phyloP scores from a whole-genome alignment of 2,888 invertebrate species.

The Cephus pygmeus region DNA sequence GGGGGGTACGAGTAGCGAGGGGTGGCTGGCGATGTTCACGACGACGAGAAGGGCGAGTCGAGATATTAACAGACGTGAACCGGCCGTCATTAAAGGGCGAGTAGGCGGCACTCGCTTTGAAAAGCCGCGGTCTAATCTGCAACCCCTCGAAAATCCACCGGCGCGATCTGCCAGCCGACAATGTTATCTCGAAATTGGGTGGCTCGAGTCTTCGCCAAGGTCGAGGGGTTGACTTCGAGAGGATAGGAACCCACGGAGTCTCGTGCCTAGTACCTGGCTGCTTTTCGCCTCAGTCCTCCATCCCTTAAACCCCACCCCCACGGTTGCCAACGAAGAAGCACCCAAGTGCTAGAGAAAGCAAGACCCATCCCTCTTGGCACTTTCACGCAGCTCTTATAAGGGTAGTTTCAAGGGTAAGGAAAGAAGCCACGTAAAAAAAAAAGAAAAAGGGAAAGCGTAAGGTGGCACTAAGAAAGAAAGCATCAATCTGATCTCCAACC shows the following conservation, averaged over 20 bases:
- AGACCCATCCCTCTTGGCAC: not conserved
- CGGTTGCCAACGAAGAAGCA: not conserved
- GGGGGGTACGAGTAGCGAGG: not conserved
- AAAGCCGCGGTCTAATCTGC: slow-evolving; percentile 26
- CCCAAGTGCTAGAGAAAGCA: not conserved
- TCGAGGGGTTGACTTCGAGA: not conserved
- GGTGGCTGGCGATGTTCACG: not conserved
- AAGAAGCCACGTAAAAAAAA: not conserved
- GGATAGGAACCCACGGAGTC: not conserved
- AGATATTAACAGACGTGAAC: slow-evolving; percentile 4
- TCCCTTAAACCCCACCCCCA: not conserved
- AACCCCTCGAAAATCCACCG: slow-evolving; percentile 12
- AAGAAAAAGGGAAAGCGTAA: not conserved
- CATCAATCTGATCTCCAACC: not conserved
- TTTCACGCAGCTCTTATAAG: not conserved
- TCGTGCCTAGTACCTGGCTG: not conserved
- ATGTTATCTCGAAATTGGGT: slow-evolving; percentile 26
- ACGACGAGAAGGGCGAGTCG: not conserved
- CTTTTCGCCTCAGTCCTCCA: not conserved
- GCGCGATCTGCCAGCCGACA: slow-evolving; percentile 5
- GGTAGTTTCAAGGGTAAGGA: not conserved
- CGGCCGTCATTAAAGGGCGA: not conserved
- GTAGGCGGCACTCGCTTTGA: not conserved
- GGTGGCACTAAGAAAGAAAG: not conserved
- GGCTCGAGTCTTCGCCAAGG: slow-evolving; percentile 14